Evolutionary conservation across 2,888 invertebrate species (phyloP).

Genomic region (Trisateles emortualis): DNA sequence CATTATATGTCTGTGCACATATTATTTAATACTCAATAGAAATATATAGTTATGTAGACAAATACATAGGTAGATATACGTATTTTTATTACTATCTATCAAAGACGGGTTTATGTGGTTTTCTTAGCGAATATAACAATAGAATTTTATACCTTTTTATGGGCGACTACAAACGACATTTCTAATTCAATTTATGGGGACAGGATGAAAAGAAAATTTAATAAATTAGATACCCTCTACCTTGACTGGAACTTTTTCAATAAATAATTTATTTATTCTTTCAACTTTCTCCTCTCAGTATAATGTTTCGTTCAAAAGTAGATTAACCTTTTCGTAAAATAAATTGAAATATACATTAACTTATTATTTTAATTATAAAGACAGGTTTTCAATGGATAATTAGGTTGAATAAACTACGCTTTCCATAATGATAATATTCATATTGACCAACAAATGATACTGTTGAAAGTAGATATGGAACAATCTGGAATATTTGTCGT

Average conservation of each 20-base stretch:
- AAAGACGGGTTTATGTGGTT: neutral
- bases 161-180: slow-evolving; percentile 36
- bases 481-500: slow-evolving; percentile 12
- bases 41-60: neutral
- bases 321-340: neutral
- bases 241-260: slow-evolving; percentile 35
- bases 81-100: slow-evolving; percentile 4
- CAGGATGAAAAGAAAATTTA: slow-evolving; percentile 43
- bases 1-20: too few species aligned
- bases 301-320: neutral
- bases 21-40: neutral
- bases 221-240: slow-evolving; percentile 40
- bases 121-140: slow-evolving; percentile 21
- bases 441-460: too few species aligned
- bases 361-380: too few species aligned
- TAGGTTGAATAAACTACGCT: too few species aligned
- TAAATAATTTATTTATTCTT: slow-evolving; percentile 9
- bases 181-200: slow-evolving; percentile 40
- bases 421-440: too few species aligned
- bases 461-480: slow-evolving; percentile 15
- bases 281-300: neutral
- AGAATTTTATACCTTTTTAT: slow-evolving; percentile 16
- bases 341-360: too few species aligned
- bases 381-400: too few species aligned
- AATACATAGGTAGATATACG: neutral